Base-by-base conservation (phyloP, 2,888 invertebrate species). In the Trachelus iudaicus region DNA sequence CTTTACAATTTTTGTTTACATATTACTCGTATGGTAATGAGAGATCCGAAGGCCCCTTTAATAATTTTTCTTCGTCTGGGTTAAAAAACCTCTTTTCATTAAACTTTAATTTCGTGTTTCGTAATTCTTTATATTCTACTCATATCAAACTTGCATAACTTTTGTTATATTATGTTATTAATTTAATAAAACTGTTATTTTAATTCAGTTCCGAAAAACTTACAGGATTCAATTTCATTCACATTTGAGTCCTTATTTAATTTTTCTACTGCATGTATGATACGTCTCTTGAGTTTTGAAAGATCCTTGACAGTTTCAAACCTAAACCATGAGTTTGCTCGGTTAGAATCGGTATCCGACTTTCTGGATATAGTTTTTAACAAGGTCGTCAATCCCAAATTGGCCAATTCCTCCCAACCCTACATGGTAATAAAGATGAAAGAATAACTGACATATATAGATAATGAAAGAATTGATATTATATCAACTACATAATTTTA, bases 361-460 rank as follows among this genome's bases (percentile, higher is more conserved):
- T 95, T 95, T 73, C 94, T 94, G 34, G 95, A 92, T 11, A 92
- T 89, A 23, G 94, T 95, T 81, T 95, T 93, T 37, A 96, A 89
- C 69, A 96, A 92, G 86, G 94, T 94, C 23, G 94, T 93, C 73
- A 96, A 90, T 0, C 94, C 93, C 79, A 94, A 94, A 83, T 96
- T 95, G 1, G 95, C 94, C 4, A 94, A 93, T 90, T 97, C 97
- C 89, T 97, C 96, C 96, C 97, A 97, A 86, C 95, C 95, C 96
- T 96, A 9, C 23, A 15, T 56, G 9, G 23, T 56, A 56, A 56
- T 56, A 56, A 56, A 23, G 9, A 23, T 56, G 23, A 23, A 56
- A 9, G 23, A 56, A 56, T 56, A 23, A 23, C 87, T 75, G 91
- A 89, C 77, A 40, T 31, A 15, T 31, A 15, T 71, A 34, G 71